A percentile compares a stretch with the other conserved stretches of the same genome.
Conservation (phyloP, 2,888 invertebrate genomes). For the Lomographa bimaculata region DNA sequence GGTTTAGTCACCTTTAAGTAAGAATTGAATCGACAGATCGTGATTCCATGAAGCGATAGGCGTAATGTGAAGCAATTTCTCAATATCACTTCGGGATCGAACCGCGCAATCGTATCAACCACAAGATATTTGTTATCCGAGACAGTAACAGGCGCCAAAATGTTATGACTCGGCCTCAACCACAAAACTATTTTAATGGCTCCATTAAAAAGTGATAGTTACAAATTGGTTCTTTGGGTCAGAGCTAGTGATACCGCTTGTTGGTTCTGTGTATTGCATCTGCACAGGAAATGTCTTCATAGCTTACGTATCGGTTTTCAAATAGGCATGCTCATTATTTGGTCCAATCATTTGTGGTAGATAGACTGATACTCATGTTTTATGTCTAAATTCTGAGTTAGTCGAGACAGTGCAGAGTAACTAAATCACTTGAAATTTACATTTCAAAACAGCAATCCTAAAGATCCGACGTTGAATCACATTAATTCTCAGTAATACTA, state of each 20-base stretch:
- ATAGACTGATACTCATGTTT: conserved; percentile 1
- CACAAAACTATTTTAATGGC: conserved; percentile 75
- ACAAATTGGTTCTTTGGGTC: conserved; percentile 67
- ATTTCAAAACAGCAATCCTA: too few species aligned
- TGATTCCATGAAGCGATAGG: conserved; percentile 49
- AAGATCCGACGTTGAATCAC: too few species aligned
- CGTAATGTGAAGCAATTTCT: conserved; percentile 59
- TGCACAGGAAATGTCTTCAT: conserved; percentile 57
- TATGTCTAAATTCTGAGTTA: background rate
- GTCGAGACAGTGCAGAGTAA: too few species aligned
- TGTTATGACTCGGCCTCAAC: conserved; percentile 62
- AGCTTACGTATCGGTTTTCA: conserved; percentile 41
- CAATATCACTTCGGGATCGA: conserved; percentile 48
- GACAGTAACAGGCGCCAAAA: conserved; percentile 63
- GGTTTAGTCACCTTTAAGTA: conserved; percentile 46
- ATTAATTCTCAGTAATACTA: too few species aligned
- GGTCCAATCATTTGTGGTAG: conserved; percentile 14
- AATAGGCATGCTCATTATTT: conserved; percentile 16
- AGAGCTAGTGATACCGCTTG: conserved; percentile 39
- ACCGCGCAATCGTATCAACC: conserved; percentile 56
- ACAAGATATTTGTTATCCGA: conserved; percentile 65
- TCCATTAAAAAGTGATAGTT: conserved; percentile 78
- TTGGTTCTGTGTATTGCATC: conserved; percentile 42
- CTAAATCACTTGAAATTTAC: too few species aligned
- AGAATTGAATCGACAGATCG: conserved; percentile 39